A percentile compares a stretch with the other conserved stretches of the same genome.
Evolutionary conservation across 1,140 invertebrate species (phyloP).

Genomic region (Dufourea novaeangliae): DNA sequence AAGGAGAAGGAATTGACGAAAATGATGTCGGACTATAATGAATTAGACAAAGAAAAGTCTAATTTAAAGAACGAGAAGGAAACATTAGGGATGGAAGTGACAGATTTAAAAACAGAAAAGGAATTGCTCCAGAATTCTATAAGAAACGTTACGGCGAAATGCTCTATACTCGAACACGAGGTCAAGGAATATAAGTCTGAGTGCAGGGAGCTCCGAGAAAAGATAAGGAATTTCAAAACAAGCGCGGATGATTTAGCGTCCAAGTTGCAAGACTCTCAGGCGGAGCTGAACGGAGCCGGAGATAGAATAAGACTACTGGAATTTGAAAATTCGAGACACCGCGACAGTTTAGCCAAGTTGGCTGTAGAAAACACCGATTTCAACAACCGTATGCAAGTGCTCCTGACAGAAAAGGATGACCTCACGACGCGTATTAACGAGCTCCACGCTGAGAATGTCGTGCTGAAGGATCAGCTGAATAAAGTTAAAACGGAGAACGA

Average conservation of each 20-base stretch:
- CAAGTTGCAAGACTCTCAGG: conserved; percentile 9
- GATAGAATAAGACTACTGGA: conserved; percentile 13
- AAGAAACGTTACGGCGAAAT: conserved; percentile 21
- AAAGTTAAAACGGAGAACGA: conserved; percentile 53
- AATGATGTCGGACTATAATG: conserved; percentile 24
- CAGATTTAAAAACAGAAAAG: conserved; percentile 18
- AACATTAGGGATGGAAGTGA: conserved; percentile 42
- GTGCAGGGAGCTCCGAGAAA: conserved; percentile 26
- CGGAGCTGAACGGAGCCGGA: not conserved
- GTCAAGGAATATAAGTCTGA: conserved; percentile 25
- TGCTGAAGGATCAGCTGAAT: conserved; percentile 50
- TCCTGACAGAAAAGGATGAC: conserved; percentile 43
- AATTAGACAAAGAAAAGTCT: conserved; percentile 33
- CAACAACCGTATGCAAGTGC: conserved; percentile 28
- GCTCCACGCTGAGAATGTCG: conserved; percentile 43
- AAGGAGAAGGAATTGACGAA: conserved; percentile 11
- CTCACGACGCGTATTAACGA: conserved; percentile 46
- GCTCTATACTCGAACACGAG: conserved; percentile 26
- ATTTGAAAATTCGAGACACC: conserved; percentile 45
- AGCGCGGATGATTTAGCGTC: conserved; percentile 20
- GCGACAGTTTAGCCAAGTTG: conserved; percentile 23
- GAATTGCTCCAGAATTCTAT: conserved; percentile 7
- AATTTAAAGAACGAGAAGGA: conserved; percentile 50
- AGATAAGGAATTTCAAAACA: conserved; percentile 21
- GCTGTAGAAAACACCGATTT: conserved; percentile 32